Evolutionary conservation across 2,888 invertebrate species (phyloP), one percentile per base, ranked within the genome.

Genomic region (Limenitis camilla): DNA sequence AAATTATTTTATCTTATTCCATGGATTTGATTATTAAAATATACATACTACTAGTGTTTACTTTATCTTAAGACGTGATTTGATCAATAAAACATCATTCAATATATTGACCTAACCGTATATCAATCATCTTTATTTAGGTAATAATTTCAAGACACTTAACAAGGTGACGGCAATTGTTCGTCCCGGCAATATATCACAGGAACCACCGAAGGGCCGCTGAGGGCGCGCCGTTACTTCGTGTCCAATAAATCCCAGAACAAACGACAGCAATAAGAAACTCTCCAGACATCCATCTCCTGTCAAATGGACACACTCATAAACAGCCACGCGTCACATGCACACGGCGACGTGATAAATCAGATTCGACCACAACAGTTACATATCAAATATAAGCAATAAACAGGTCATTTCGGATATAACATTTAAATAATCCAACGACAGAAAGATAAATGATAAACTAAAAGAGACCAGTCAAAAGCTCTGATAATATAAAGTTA

Each of bases 241-340:
- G 81, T 81, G 80, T 76, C 76, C 78, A 81, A 84, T 84, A 84
- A 83, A 84, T 81, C 76, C 71, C 74, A 74, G 74, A 77, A 78
- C 76, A 80, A 84, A 78, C 78, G 78, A 56, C 81, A 73, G 78
- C 78, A 75, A 78, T 78, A 76, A 81, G 79, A 78, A 76, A 81
- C 76, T 68, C 59, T 65, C 44, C 67, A 71, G 70, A 72, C 80
- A 83, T 85, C 79, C 76, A 80, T 85, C 83, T 77, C 69, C 70
- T 76, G 81, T 84, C 81, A 74, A 68, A 61, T 67, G 55, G 58
- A 63, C 62, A 56, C 27, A 56, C 52, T 54, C 53, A 58, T 55
- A 59, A 61, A 61, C 56, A 58, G 58, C 53, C 50, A 46, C 49
- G 45, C 56, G 58, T 61, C 56, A 56, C 51, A 49, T 38, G 46